Conservation (phyloP, 2,797 vertebrate species). For the Limnodromus scolopaceus region DNA sequence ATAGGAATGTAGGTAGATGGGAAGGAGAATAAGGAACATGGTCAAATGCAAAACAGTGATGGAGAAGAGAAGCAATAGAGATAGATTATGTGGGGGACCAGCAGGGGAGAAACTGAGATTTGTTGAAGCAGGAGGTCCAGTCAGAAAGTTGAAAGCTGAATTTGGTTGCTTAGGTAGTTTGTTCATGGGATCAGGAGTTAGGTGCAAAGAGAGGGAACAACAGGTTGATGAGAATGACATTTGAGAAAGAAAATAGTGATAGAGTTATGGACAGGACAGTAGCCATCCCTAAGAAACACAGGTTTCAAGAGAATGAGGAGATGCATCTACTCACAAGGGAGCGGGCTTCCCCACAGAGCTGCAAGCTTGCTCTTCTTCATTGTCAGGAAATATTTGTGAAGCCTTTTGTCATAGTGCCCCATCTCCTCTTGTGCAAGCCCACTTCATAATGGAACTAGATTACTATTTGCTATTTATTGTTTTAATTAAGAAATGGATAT, state of each 20-base stretch:
- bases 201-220: not conserved
- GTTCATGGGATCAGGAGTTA: not conserved
- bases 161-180: not conserved
- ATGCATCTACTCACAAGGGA: not conserved
- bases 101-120: not conserved
- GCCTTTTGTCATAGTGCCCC: not conserved
- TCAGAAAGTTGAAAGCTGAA: not conserved
- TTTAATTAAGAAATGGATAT: not conserved
- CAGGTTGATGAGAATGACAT: not conserved
- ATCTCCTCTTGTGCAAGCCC: not conserved
- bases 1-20: not conserved
- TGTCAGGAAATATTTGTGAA: not conserved
- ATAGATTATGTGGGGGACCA: not conserved
- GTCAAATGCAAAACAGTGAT: not conserved
- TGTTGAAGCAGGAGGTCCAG: not conserved
- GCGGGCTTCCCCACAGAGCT: not conserved
- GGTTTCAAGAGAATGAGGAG: not conserved
- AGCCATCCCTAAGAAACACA: not conserved
- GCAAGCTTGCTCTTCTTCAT: not conserved
- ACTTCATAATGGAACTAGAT: not conserved
- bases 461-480: not conserved
- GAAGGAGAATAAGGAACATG: not conserved
- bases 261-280: not conserved
- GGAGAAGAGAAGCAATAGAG: not conserved
- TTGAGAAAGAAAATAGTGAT: not conserved